Conservation (phyloP, 2,888 invertebrate genomes). For the Ditula angustiorana region DNA sequence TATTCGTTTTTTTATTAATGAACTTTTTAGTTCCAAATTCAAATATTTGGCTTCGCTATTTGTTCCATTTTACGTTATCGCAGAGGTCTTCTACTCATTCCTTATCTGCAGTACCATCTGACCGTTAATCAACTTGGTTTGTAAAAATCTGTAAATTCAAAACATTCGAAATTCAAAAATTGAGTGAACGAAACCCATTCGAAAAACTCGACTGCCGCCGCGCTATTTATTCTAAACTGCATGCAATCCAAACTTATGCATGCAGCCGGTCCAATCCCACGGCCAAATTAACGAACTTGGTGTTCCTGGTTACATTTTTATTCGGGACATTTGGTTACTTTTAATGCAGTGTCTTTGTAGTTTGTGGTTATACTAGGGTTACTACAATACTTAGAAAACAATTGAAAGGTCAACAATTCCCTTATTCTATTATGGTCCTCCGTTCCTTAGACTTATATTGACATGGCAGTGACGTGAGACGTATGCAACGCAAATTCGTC, state of each 20-base stretch:
- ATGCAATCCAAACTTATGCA: conserved; percentile 65
- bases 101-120: too few relatives aligned
- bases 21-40: neutral
- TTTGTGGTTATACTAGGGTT: conserved; percentile 7
- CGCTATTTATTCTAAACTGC: conserved; percentile 64
- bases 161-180: conserved; percentile 28
- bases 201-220: conserved; percentile 43
- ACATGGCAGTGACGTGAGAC: too few relatives aligned
- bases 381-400: too few relatives aligned
- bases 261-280: conserved; percentile 56
- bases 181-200: conserved; percentile 35
- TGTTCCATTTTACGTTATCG: too few relatives aligned
- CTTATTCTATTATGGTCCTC: too few relatives aligned
- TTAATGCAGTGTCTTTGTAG: conserved; percentile 24
- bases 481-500: too few relatives aligned
- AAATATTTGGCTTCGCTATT: neutral
- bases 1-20: conserved; percentile 2
- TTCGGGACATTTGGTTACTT: conserved; percentile 35
- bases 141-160: neutral
- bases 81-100: too few relatives aligned
- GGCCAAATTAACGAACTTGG: conserved; percentile 70
- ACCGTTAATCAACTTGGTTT: too few relatives aligned
- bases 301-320: conserved; percentile 34
- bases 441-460: too few relatives aligned
- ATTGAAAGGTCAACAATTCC: too few relatives aligned